phyloP scores from a whole-genome alignment of 2,797 vertebrate genomes.

The Hydrocynus forskahlii region DNA sequence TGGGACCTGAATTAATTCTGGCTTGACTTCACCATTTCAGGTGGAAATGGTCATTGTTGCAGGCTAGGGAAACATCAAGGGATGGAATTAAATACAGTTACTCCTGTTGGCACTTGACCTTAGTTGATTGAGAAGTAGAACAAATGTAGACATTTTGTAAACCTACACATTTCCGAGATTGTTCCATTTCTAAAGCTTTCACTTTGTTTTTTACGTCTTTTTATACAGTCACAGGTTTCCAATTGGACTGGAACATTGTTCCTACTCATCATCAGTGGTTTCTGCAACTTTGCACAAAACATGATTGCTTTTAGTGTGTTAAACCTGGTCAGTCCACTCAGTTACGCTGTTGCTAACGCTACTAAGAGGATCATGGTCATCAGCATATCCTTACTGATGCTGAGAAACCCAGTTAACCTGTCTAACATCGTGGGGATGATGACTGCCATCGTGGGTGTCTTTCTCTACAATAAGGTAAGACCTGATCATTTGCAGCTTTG shows the following conservation, averaged over 20 bases:
- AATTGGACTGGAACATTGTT: conserved; percentile 87
- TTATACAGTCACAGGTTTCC: conserved; percentile 77
- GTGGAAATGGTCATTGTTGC: too few relatives aligned
- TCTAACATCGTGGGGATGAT: conserved; percentile 96
- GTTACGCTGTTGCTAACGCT: conserved; percentile 96
- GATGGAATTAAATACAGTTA: neutral
- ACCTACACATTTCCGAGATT: neutral
- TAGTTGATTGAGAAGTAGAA: neutral
- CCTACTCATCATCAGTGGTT: conserved; percentile 92
- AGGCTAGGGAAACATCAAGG: too few relatives aligned
- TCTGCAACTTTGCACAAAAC: conserved; percentile 98
- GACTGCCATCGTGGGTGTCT: conserved; percentile 95
- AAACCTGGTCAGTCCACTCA: conserved; percentile 96
- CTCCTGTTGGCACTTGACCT: too few relatives aligned
- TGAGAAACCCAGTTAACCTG: conserved; percentile 91
- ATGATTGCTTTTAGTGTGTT: conserved; percentile 98
- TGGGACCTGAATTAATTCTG: too few relatives aligned
- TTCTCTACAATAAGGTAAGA: conserved; percentile 95
- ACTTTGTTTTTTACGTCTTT: neutral
- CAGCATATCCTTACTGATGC: conserved; percentile 92
- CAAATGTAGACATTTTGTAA: neutral
- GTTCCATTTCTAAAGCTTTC: neutral
- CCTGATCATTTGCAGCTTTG: neutral
- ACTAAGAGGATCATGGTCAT: conserved; percentile 99
- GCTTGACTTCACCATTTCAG: too few relatives aligned